phyloP scores from a whole-genome alignment of 2,797 vertebrate genomes.

The Gobionotothen gibberifrons region DNA sequence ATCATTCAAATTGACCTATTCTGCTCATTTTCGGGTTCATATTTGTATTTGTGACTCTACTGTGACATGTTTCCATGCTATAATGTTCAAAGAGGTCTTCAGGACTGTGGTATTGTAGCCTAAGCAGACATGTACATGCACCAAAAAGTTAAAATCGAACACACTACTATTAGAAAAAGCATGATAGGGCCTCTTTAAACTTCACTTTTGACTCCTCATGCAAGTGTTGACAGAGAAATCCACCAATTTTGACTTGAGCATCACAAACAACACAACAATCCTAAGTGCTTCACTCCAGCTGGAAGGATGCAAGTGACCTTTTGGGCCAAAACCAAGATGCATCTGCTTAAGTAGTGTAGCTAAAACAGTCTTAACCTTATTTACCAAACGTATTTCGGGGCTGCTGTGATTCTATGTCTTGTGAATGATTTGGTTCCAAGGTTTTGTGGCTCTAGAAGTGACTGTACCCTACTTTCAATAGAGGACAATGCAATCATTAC shows the following conservation, averaged over 20 bases:
- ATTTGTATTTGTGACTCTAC: too few relatives aligned
- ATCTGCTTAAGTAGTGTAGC: slow-evolving; percentile 24
- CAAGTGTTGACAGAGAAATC: slow-evolving; percentile 44
- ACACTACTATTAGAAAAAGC: too few relatives aligned
- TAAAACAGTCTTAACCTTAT: slow-evolving; percentile 15
- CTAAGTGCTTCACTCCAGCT: slow-evolving; percentile 36
- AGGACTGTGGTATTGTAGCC: too few relatives aligned
- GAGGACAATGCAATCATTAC: not conserved
- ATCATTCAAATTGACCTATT: slow-evolving; percentile 24
- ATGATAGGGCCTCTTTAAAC: too few relatives aligned
- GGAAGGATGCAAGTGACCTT: slow-evolving; percentile 48
- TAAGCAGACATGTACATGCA: too few relatives aligned
- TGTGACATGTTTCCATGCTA: too few relatives aligned
- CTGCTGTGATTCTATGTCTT: not conserved
- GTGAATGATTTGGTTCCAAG: not conserved
- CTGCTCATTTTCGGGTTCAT: too few relatives aligned
- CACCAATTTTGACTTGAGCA: slow-evolving; percentile 41
- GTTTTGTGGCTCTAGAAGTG: not conserved
- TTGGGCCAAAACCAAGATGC: slow-evolving; percentile 36
- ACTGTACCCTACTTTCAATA: not conserved
- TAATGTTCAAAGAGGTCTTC: too few relatives aligned
- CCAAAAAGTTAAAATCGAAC: too few relatives aligned
- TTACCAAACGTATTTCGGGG: not conserved
- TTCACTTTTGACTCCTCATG: slow-evolving; percentile 34
- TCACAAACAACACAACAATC: slow-evolving; percentile 36